These are phyloP conservation scores for Hephaestus fuliginosus DNA, from an alignment of 2,797 vertebrate genomes.

Conservation along the genomic window DNA sequence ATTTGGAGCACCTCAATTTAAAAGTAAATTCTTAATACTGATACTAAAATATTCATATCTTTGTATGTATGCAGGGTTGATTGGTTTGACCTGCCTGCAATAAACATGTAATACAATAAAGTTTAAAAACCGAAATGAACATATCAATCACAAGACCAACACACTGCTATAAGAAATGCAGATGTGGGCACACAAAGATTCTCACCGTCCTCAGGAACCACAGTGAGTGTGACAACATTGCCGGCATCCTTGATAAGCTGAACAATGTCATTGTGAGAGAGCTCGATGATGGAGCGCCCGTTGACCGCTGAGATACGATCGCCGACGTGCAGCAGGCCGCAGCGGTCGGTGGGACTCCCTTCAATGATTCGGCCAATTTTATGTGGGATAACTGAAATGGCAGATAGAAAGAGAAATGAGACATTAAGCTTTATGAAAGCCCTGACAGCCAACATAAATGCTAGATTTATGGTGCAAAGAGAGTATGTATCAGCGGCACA, in stretches of 20 bases:
- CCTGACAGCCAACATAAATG: neutral
- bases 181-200: neutral
- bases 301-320: conserved; percentile 98
- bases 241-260: conserved; percentile 98
- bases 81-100: conserved; percentile 20
- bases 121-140: neutral
- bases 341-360: conserved; percentile 96
- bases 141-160: neutral
- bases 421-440: neutral
- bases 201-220: conserved; percentile 96
- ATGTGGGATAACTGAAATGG: conserved; percentile 93
- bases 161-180: neutral
- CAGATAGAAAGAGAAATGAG: conserved; percentile 35
- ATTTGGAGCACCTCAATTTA: conserved; percentile 4
- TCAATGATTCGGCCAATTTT: conserved; percentile 98
- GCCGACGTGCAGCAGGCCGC: conserved; percentile 95
- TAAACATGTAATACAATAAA: neutral
- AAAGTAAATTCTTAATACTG: conserved; percentile 14
- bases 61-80: conserved; percentile 6
- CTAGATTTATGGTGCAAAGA: neutral
- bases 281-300: conserved; percentile 93
- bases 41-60: conserved; percentile 40
- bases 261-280: conserved; percentile 96
- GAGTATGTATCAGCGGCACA: neutral
- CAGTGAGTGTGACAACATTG: conserved; percentile 92